phyloP scores from a whole-genome alignment of 2,888 invertebrate species.

The Eupsilia transversa region DNA sequence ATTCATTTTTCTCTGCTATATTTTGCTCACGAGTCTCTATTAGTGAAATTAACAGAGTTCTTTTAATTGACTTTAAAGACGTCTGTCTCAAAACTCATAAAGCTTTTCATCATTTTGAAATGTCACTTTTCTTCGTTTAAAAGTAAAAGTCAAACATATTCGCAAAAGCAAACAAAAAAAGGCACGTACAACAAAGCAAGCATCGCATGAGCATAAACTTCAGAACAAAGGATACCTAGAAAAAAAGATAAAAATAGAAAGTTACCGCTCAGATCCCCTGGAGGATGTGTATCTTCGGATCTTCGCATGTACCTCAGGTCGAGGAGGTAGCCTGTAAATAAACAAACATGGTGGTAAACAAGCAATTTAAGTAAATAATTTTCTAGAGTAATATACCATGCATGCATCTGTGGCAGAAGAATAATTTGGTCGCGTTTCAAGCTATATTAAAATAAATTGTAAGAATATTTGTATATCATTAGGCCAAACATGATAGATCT shows the following conservation, averaged over 20 bases:
- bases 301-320: constrained; percentile 87
- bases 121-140: neutral
- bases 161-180: constrained; percentile 27
- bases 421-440: neutral
- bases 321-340: constrained; percentile 88
- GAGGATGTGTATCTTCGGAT: constrained; percentile 71
- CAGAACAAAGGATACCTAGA: constrained; percentile 17
- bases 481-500: neutral
- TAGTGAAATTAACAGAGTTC: neutral
- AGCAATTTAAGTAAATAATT: neutral
- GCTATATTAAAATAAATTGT: neutral
- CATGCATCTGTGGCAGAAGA: neutral
- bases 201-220: constrained; percentile 19
- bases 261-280: constrained; percentile 80
- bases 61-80: neutral
- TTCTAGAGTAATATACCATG: neutral
- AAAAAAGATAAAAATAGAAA: constrained; percentile 49
- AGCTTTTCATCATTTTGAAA: constrained; percentile 5
- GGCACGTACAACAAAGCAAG: neutral
- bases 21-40: neutral
- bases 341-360: constrained; percentile 22
- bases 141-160: constrained; percentile 16
- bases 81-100: neutral
- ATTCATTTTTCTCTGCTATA: neutral
- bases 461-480: neutral